Evolutionary conservation across 2,113 vertebrate species (phyloP).

Genomic region (Zapus hudsonius): DNA sequence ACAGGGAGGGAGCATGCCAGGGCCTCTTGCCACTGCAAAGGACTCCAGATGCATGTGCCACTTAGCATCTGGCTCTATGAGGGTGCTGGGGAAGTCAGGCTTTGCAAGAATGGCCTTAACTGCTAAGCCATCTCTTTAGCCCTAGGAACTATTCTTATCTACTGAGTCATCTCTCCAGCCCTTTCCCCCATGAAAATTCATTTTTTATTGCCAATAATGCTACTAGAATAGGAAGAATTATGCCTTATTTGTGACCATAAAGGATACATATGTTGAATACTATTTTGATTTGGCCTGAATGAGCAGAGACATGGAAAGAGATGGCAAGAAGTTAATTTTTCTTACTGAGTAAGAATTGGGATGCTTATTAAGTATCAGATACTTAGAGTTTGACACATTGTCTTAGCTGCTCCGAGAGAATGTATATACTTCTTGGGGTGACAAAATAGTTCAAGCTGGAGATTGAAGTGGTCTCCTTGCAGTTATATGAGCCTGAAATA

Average conservation of each 20-base stretch:
- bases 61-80: too few species aligned
- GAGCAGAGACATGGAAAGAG: background rate
- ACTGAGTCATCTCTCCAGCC: too few species aligned
- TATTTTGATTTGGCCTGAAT: slow-evolving; percentile 7
- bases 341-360: background rate
- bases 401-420: background rate
- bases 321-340: background rate
- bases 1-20: too few species aligned
- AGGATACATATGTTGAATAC: background rate
- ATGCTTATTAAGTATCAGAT: background rate
- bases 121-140: too few species aligned
- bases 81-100: too few species aligned
- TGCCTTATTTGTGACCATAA: slow-evolving; percentile 7
- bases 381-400: background rate
- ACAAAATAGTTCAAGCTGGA: background rate
- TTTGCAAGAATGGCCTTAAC: too few species aligned
- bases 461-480: background rate
- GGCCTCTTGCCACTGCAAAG: too few species aligned
- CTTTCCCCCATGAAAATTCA: too few species aligned
- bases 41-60: too few species aligned
- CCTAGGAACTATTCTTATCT: too few species aligned
- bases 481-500: background rate
- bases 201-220: background rate
- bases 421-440: background rate
- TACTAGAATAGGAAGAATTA: background rate